Evolutionary conservation across 2,888 invertebrate genomes (phyloP), one percentile per base, ranked within the genome.

Genomic region (Litoditis marina): DNA sequence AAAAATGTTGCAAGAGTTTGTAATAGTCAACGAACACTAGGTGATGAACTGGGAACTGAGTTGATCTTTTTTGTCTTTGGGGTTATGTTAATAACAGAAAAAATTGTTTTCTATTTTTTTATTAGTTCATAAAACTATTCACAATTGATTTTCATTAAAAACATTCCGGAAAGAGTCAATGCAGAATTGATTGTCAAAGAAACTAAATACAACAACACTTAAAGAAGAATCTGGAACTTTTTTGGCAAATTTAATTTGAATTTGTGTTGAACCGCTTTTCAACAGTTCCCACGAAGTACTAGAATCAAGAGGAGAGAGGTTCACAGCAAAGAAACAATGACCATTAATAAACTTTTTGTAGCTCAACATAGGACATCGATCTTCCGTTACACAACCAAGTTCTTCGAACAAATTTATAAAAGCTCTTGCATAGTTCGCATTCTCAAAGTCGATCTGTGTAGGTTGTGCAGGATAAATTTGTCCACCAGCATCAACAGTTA

Each of bases 121-220:
- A n/a, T n/a, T n/a, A n/a, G n/a, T n/a, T n/a, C n/a, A n/a, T n/a
- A n/a, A n/a, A n/a, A n/a, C n/a, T n/a, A n/a, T n/a, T 39, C n/a
- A 39, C 11, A 39, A 11, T 13, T 39, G 11, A n/a, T 11, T 39
- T 39, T 39, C 39, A 39, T 39, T 11, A 13, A 39, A 39, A n/a
- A 46, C 54, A 31, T 60, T 60, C 13, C 60, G 60, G 34, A 54
- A 60, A 16, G 8, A 16, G 25, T 60, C 60, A 31, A 53, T 36
- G 7, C 16, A 19, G 30, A 13, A 32, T 27, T 32, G 44, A 8
- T 46, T 39, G 27, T 60, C 60, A 25, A n/a, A 60, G 13, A 51
- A 32, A 11, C 52, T 52, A 19, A 60, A 30, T 25, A 60, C 53
- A 0, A 44, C 1, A 2, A 32, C 53, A 44, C 44, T 60, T 27